phyloP scores from a whole-genome alignment of 2,888 invertebrate species.

The Drosophila atripex region DNA sequence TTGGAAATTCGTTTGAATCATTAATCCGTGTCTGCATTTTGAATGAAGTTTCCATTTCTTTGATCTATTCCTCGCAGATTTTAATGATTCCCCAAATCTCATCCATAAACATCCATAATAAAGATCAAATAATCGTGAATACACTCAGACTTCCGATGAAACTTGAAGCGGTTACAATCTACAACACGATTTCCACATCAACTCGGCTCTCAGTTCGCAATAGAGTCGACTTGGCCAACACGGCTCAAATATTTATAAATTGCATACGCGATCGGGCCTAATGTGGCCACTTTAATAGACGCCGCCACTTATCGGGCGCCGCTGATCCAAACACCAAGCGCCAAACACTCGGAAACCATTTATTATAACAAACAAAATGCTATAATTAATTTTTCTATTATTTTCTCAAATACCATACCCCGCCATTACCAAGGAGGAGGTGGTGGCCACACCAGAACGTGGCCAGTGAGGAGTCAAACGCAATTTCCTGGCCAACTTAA shows the following conservation, averaged over 20 bases:
- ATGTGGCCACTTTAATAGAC: constrained; percentile 58
- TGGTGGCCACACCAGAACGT: constrained; percentile 25
- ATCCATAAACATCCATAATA: neutral
- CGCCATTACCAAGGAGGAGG: constrained; percentile 20
- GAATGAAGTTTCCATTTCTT: constrained; percentile 2
- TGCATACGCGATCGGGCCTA: constrained; percentile 55
- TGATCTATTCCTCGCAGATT: constrained; percentile 1
- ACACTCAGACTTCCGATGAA: constrained; percentile 23
- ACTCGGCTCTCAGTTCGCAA: constrained; percentile 29
- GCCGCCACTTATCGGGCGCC: constrained; percentile 60
- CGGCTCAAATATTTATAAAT: constrained; percentile 50
- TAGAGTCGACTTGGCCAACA: constrained; percentile 38
- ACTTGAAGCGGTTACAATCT: constrained; percentile 14
- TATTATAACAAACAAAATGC: constrained; percentile 66
- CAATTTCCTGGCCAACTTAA: constrained; percentile 63
- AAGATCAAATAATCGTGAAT: neutral
- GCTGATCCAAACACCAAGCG: constrained; percentile 54
- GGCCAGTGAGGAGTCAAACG: constrained; percentile 43
- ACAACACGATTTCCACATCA: constrained; percentile 40
- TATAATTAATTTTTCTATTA: constrained; percentile 67
- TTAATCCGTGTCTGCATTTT: constrained; percentile 1
- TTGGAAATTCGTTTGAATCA: neutral
- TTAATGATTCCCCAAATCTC: neutral
- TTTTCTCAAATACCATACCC: constrained; percentile 43
- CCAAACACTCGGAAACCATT: constrained; percentile 50